Conservation (phyloP, 2,888 invertebrate species). For the Rhagophthalmus giganteus region DNA sequence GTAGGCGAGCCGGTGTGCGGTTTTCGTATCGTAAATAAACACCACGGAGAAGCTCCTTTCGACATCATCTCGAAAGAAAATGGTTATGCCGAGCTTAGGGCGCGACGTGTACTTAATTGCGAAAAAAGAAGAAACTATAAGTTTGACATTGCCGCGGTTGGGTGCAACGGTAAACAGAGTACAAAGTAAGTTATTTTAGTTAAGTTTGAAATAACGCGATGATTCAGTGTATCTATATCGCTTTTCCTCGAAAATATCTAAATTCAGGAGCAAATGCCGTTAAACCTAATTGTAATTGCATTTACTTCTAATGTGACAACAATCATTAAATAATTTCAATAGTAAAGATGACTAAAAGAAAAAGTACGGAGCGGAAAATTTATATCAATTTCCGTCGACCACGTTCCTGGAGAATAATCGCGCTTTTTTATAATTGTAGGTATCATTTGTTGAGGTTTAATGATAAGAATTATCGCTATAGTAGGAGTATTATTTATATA, state of each 20-base stretch:
- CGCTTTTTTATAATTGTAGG: no score
- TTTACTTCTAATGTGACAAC: no score
- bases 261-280: neutral
- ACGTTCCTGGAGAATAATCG: no score
- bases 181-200: slow-evolving; percentile 49
- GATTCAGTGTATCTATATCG: no score
- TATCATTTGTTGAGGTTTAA: no score
- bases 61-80: slow-evolving; percentile 56
- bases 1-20: slow-evolving; percentile 76
- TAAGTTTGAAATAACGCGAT: neutral
- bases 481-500: no score
- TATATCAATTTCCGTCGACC: no score
- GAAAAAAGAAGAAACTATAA: slow-evolving; percentile 93
- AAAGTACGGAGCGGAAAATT: neutral
- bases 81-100: slow-evolving; percentile 82
- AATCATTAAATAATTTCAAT: no score
- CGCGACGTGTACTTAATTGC: slow-evolving; percentile 84
- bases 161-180: slow-evolving; percentile 80
- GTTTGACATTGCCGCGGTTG: slow-evolving; percentile 92
- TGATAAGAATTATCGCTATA: no score
- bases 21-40: slow-evolving; percentile 88
- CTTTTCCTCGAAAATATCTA: neutral
- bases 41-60: slow-evolving; percentile 93
- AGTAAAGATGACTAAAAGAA: no score
- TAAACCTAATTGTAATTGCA: no score